These are phyloP conservation scores for Oxygymnocypris stewartii DNA, from an alignment of 2,113 vertebrate species.

Conservation along the genomic window DNA sequence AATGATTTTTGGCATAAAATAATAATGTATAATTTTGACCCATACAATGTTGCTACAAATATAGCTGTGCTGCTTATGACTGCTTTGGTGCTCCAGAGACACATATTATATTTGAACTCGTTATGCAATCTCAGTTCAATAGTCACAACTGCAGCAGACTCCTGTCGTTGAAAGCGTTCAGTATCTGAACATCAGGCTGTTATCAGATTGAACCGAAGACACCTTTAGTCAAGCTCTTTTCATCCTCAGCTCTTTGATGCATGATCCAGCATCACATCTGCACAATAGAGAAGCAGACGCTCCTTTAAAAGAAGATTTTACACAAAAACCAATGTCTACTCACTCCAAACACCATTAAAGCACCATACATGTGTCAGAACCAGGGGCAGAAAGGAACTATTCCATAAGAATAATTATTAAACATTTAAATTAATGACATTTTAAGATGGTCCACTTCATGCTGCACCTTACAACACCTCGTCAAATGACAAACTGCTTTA, in stretches of 20 bases:
- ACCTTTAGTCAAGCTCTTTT: neutral
- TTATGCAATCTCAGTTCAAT: neutral
- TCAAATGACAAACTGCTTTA: neutral
- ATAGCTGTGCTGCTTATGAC: no score
- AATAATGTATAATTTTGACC: no score
- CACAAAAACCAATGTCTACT: neutral
- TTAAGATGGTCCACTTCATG: no score
- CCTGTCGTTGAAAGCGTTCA: neutral
- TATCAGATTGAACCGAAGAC: neutral
- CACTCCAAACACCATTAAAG: neutral
- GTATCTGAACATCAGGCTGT: neutral
- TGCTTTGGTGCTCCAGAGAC: no score
- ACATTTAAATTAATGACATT: no score
- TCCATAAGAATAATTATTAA: neutral
- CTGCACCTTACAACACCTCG: neutral
- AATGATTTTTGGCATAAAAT: no score
- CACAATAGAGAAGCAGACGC: neutral
- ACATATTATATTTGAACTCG: neutral
- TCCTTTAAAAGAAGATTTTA: neutral
- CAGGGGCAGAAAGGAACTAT: neutral
- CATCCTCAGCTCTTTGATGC: constrained; percentile 12
- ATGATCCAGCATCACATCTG: neutral
- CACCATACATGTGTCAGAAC: no score
- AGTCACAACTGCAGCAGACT: neutral
- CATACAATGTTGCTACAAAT: no score